Base-by-base conservation (phyloP, 2,113 vertebrate genomes). In the Marmota monax region DNA sequence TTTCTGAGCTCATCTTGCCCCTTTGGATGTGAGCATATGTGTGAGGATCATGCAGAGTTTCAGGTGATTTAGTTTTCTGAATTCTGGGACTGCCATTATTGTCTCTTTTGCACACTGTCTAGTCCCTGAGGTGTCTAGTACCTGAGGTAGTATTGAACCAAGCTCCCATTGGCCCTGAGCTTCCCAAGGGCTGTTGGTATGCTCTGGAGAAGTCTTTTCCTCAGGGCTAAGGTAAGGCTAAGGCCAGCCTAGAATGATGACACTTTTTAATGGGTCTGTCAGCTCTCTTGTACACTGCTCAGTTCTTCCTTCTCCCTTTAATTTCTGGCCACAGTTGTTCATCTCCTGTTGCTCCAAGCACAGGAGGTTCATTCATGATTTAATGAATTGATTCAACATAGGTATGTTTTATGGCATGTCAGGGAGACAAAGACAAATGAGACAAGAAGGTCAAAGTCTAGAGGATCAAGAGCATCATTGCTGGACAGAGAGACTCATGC, bases 381-480 rank as follows among this genome's bases (percentile, higher is more conserved):
- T 93, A 79, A 87, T 67, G 18, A 89, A 84, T 79, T 61, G 42
- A 91, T 73, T 88, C 58, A 85, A 20, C 34, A 63, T 23, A 79
- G 14, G 65, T 12, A 32, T 7, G 76, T 90, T 85, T 92, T 83
- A 20, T 84, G 18, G 65, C 22, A 58, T 65, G 5, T 20, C 76
- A 12, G 22, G n/a, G 32, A 96, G 42, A 80, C 22, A 73, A 67
- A 95, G 80, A 48, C 51, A 92, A 93, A 69, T n/a, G 39, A 69
- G 79, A 51, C 45, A 56, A 89, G 87, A 77, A 23, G 0, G 45
- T 95, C 25, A 79, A 22, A 42, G 22, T 77, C 34, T 22, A 56
- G 58, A 79, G 45, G 22, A 88, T 17, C 37, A 80, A 29, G 17
- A 72, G 17, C 11, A 13, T 65, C 58, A 12, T 14, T 39, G 53